Base-by-base conservation (phyloP, 2,113 vertebrate species). In the Aplodontia rufa region DNA sequence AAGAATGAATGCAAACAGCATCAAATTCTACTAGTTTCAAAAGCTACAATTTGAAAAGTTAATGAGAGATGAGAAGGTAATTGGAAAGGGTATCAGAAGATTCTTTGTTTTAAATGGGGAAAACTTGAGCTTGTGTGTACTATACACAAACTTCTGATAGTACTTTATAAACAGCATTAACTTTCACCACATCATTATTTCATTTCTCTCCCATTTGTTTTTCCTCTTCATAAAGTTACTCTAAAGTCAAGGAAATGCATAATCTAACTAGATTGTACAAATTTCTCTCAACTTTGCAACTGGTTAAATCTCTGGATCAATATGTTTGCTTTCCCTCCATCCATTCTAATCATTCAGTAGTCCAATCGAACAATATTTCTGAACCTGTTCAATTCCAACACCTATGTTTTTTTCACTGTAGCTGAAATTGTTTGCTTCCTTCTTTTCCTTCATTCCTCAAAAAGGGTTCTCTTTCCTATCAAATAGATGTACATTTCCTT, bases 351-450 rank as follows among this genome's bases (percentile, higher is more conserved):
- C 22, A 58, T 93, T 37, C 92, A 87, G 89, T 76, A 47, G 72
- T 96, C 93, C 80, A 94, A 28, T 10, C 8, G 80, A 75, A 92
- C 84, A 71, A 42, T 71, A 84, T 97, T 97, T 95, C 91, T 28
- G 16, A 91, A 78, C 62, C 82, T 51, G 35, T 93, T 28, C 45
- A 91, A 81, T 58, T 22, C 14, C 0, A 94, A 35, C 53, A 62
- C 2, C 22, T 90, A 47, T 62, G 5, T 64, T 76, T 87, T 96
- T 90, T 92, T 53, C 9, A 0, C 42, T 83, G 87, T 37, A 69
- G 66, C 62, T 64, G 93, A 1, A 0, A 60, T 32, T 53, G 40
- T 80, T 86, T 90, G 37, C 32, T 64, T 96, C 71, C 40, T 84
- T 69, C 91, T 69, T 69, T 87, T 1, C 28, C 64, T 64, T 96